Conservation (phyloP, 2,113 vertebrate genomes). For the Sciurus niger region DNA sequence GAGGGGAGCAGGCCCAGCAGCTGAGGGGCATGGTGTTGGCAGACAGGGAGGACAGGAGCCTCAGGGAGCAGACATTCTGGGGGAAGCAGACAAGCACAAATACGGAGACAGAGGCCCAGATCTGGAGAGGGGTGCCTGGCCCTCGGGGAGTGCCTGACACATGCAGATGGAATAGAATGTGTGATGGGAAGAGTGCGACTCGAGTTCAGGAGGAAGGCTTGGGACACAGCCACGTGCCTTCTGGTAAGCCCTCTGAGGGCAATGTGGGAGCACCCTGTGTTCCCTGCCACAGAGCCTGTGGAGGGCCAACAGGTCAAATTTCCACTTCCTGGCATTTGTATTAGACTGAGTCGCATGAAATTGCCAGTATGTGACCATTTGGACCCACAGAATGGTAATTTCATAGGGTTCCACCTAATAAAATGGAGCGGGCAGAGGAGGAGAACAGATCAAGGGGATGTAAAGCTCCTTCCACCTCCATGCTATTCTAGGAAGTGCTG, state of each 20-base stretch:
- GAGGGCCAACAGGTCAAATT: not conserved
- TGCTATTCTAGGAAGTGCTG: not conserved
- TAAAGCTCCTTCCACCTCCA: not conserved
- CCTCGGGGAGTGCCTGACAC: not conserved
- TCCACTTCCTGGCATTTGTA: not conserved
- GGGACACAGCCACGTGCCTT: not conserved
- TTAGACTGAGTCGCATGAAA: not conserved
- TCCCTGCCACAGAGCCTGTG: not conserved
- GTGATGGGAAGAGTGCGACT: not conserved
- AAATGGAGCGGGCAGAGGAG: not conserved
- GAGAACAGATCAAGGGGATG: not conserved
- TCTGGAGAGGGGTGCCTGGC: not conserved
- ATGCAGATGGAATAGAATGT: not conserved
- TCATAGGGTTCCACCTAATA: slow-evolving; percentile 6
- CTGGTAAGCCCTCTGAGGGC: not conserved
- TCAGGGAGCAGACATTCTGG: not conserved
- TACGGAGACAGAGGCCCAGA: not conserved
- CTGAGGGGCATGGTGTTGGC: not conserved
- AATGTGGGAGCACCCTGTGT: not conserved
- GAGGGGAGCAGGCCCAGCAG: not conserved
- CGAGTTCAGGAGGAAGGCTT: not conserved
- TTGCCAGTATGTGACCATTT: not conserved
- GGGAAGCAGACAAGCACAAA: not conserved
- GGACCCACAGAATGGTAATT: not conserved
- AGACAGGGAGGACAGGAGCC: not conserved